Conservation (phyloP, 1,140 invertebrate genomes). For the Glomeris maerens region DNA sequence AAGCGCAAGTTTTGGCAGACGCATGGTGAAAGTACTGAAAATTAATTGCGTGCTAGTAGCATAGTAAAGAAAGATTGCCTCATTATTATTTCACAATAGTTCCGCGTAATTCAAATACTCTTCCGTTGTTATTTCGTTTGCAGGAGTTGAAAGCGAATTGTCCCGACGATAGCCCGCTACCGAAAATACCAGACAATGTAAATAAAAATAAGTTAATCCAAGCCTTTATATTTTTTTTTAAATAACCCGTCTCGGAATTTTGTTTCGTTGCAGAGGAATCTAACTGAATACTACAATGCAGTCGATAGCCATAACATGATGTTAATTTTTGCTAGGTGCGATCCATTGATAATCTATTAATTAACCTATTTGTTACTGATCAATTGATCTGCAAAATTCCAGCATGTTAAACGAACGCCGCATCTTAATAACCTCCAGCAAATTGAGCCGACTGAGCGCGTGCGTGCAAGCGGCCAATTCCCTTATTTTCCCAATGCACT, state of each 20-base stretch:
- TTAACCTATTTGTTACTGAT: too few species aligned
- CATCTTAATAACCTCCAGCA: constrained; percentile 76
- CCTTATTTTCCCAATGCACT: constrained; percentile 90
- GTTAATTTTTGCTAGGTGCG: constrained; percentile 60
- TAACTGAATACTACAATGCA: constrained; percentile 91
- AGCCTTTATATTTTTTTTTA: constrained; percentile 8
- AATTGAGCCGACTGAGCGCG: constrained; percentile 69
- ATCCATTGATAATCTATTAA: neutral
- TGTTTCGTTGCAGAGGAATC: constrained; percentile 60
- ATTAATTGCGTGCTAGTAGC: too few species aligned
- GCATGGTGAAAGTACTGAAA: too few species aligned
- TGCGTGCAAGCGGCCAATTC: constrained; percentile 88
- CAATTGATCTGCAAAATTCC: too few species aligned
- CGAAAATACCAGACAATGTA: constrained; percentile 89
- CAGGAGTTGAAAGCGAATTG: constrained; percentile 60
- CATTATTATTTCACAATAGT: too few species aligned
- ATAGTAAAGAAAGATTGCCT: too few species aligned
- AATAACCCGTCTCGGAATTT: constrained; percentile 16
- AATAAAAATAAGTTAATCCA: constrained; percentile 38
- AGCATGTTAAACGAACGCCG: constrained; percentile 83
- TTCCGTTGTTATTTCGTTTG: constrained; percentile 31
- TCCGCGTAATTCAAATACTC: too few species aligned
- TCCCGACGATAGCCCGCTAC: constrained; percentile 62
- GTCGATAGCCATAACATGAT: constrained; percentile 85
- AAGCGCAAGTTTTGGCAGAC: too few species aligned